A percentile compares a stretch with the other conserved stretches of the same genome.
Evolutionary conservation across 2,888 invertebrate species (phyloP).

Genomic region (Sphecodes monilicornis): DNA sequence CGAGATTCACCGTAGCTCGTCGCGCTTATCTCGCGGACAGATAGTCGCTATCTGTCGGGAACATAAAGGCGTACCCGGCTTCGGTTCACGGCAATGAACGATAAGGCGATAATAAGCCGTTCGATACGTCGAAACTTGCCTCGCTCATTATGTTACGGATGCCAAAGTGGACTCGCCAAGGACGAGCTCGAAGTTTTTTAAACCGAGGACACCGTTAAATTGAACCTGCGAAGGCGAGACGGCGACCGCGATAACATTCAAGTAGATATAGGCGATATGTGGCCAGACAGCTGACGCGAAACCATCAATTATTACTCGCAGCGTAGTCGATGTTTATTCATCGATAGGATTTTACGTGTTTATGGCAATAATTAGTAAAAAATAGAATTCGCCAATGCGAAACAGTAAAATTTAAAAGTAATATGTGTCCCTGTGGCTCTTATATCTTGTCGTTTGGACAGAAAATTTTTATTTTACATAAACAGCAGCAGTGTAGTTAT

Average conservation of each 20-base stretch:
- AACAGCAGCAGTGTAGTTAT: too few relatives aligned
- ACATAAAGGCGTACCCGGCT: not conserved
- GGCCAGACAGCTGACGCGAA: not conserved
- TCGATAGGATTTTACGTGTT: too few relatives aligned
- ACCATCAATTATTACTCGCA: not conserved
- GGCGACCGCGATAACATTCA: not conserved
- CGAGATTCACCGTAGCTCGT: not conserved
- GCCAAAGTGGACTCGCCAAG: slow-evolving; percentile 33
- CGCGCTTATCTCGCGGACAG: not conserved
- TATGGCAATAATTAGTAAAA: too few relatives aligned
- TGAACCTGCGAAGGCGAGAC: not conserved
- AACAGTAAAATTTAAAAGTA: too few relatives aligned
- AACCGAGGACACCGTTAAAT: not conserved
- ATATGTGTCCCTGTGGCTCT: too few relatives aligned
- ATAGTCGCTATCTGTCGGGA: not conserved
- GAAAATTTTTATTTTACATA: too few relatives aligned
- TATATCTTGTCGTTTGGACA: too few relatives aligned
- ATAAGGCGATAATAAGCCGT: slow-evolving; percentile 39
- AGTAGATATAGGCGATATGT: not conserved
- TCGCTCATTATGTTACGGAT: slow-evolving; percentile 33
- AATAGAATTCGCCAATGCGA: too few relatives aligned
- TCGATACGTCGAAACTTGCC: slow-evolving; percentile 35
- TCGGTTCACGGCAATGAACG: slow-evolving; percentile 14
- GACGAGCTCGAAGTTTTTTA: slow-evolving; percentile 2
- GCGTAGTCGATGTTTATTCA: not conserved